Evolutionary conservation across 2,888 invertebrate genomes (phyloP).

Genomic region (Eilema sororculum): DNA sequence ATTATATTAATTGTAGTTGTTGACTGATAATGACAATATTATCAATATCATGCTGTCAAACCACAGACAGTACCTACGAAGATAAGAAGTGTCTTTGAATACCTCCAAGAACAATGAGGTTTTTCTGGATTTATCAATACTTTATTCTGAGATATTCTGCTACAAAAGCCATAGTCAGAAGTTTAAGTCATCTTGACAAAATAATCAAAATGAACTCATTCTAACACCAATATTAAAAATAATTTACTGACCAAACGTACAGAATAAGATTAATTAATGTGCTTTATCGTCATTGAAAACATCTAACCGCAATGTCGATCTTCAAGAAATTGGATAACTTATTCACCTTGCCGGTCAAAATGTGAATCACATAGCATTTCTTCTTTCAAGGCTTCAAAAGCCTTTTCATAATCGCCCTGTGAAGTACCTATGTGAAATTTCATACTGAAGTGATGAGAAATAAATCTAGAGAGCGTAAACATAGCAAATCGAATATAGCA

Average conservation of each 20-base stretch:
- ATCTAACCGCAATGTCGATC: neutral
- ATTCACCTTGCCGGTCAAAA: constrained; percentile 13
- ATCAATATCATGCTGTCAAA: neutral
- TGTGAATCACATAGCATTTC: neutral
- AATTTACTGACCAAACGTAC: neutral
- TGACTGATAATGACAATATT: neutral
- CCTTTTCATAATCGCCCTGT: neutral
- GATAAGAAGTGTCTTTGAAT: no score
- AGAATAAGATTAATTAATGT: neutral
- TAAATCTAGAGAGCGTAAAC: neutral
- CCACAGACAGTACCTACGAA: neutral
- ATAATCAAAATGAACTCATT: neutral
- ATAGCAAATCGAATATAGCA: neutral
- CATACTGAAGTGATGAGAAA: neutral
- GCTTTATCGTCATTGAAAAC: no score
- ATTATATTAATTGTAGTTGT: no score
- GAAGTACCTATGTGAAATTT: neutral
- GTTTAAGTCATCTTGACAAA: neutral
- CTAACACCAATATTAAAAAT: neutral
- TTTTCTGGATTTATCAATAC: no score
- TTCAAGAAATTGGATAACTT: constrained; percentile 3
- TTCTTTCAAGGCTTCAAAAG: neutral
- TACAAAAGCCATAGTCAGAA: neutral
- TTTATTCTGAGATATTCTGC: neutral
- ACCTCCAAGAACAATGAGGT: no score